Evolutionary conservation across 2,888 invertebrate genomes (phyloP).

Genomic region (Hyppa rectilinea): DNA sequence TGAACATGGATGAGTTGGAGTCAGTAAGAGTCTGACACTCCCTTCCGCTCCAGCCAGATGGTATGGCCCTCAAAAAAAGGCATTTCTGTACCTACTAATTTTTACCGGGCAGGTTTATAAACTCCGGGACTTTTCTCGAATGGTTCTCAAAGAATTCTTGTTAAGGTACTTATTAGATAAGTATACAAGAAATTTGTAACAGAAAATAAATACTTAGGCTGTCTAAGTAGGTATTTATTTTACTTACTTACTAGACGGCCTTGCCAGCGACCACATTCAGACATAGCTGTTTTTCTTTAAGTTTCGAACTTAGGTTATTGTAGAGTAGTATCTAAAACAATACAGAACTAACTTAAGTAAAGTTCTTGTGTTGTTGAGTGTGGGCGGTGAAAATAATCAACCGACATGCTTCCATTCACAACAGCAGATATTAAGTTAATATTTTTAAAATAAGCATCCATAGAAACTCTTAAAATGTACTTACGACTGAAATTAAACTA

Average conservation of each 20-base stretch:
- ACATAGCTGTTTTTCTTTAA: not conserved
- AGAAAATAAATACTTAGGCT: not conserved
- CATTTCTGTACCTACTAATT: not conserved
- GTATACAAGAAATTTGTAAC: not conserved
- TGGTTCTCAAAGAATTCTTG: not conserved
- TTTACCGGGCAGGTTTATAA: not conserved
- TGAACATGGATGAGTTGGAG: too few species aligned
- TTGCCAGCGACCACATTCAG: not conserved
- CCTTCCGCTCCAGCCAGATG: too few species aligned
- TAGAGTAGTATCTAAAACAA: conserved; percentile 23
- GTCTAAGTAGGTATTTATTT: not conserved
- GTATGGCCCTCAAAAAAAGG: too few species aligned
- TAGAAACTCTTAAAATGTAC: conserved; percentile 13
- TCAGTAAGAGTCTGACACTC: too few species aligned
- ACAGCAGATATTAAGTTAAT: conserved; percentile 36
- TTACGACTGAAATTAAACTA: conserved; percentile 22
- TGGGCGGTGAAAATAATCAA: conserved; percentile 26
- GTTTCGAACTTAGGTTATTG: conserved; percentile 11
- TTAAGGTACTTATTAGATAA: not conserved
- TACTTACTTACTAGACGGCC: not conserved
- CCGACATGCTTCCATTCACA: conserved; percentile 33
- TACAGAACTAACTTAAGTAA: conserved; percentile 24
- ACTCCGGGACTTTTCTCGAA: not conserved
- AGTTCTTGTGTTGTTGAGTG: conserved; percentile 30
- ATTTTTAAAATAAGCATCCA: conserved; percentile 35